These are phyloP conservation scores for Seira ritae DNA, from an alignment of 2,888 invertebrate species.

Conservation along the genomic window DNA sequence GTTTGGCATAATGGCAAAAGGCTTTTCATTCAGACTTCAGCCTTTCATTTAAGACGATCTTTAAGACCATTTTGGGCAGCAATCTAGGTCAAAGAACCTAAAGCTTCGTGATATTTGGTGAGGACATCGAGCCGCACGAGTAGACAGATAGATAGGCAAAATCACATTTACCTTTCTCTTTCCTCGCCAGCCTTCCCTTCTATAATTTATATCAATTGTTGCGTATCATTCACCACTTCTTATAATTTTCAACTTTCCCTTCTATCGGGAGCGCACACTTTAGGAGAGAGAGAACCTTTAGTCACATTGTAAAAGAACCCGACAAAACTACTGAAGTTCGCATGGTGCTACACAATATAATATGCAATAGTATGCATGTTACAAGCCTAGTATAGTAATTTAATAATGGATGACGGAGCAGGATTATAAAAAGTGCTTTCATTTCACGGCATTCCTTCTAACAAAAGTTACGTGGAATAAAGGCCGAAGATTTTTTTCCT, in stretches of 20 bases:
- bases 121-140: conserved; percentile 11
- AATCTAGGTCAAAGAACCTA: conserved; percentile 38
- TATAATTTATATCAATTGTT: conserved; percentile 42
- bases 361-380: no score
- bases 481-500: no score
- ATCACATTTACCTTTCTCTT: conserved; percentile 8
- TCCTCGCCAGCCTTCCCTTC: neutral
- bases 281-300: neutral
- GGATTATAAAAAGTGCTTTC: neutral
- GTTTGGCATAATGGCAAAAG: conserved; percentile 14
- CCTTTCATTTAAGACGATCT: conserved; percentile 8
- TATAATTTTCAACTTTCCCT: conserved; percentile 22
- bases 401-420: neutral
- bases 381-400: neutral
- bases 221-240: conserved; percentile 15
- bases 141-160: neutral
- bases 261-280: neutral
- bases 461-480: no score
- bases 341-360: neutral
- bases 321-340: neutral
- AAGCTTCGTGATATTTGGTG: neutral
- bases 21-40: neutral
- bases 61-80: conserved; percentile 1
- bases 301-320: neutral
- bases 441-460: neutral